Evolutionary conservation across 2,797 vertebrate genomes (phyloP), one percentile per base, ranked within the genome.

Genomic region (Tapirus indicus): DNA sequence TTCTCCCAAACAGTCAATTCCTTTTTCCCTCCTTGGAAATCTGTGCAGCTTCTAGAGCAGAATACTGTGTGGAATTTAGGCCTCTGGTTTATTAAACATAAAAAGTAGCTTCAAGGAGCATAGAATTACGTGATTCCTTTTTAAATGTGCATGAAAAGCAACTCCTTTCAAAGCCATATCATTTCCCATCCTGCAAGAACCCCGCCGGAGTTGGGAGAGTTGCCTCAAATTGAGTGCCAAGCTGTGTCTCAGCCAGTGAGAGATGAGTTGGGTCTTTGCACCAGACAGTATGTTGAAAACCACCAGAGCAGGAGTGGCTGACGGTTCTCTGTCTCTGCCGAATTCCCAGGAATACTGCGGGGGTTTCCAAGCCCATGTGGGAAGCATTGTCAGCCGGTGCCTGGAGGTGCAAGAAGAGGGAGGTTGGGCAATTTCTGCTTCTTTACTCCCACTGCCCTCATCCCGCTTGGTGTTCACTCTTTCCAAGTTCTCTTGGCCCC

Each of bases 261-360:
- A 41, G 96, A 69, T 66, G 91, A 18, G 72, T 41, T 0, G 74
- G 92, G 82, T 89, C 97, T 93, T 38, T n/a, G 56, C 90, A 32
- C 87, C 98, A 98, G 98, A 96, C 90, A 75, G 77, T 14, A 94
- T 97, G 97, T 88, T 97, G 98, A 98, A 97, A 92, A 97, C 95
- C 97, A 87, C 91, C 96, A 88, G 97, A 97, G 97, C 97, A 25
- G 88, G 98, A 94, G 97, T 64, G 90, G 98, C 97, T 58, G 94
- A 97, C 87, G 85, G 88, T 96, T 97, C 95, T 98, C 98, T 96
- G 75, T 98, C 83, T 98, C 97, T 95, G 95, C 98, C 87, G 25
- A 68, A 60, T 97, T 98, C 98, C 98, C 97, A 78, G 97, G 5
- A 97, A 95, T 77, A 68, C 72, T 66, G 75, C 0, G 82, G 97